Evolutionary conservation across 92 coral and sea anemone species (phyloP).

Genomic region (Parazoanthus darwini): DNA sequence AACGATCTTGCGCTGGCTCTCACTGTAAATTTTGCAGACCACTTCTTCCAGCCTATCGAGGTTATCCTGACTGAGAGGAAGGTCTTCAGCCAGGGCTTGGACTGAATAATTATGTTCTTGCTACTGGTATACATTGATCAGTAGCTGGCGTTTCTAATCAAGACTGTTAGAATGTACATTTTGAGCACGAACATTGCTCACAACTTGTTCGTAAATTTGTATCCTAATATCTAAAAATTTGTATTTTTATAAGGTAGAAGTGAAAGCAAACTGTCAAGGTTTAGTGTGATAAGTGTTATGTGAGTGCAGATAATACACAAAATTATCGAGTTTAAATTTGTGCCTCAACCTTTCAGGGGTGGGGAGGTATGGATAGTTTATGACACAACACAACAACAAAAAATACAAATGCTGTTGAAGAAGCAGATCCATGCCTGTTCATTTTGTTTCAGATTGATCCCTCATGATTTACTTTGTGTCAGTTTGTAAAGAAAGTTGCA

Average conservation of each 20-base stretch:
- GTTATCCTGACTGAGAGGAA: constrained; percentile 16
- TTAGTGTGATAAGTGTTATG: constrained; percentile 11
- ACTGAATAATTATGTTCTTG: constrained; percentile 16
- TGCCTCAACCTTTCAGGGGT: too few relatives aligned
- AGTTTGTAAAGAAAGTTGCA: too few relatives aligned
- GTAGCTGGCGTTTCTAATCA: not conserved
- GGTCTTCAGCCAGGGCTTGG: constrained; percentile 14
- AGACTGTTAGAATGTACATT: constrained; percentile 3
- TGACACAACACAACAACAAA: too few relatives aligned
- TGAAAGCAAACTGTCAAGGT: constrained; percentile 9
- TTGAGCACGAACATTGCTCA: constrained; percentile 9
- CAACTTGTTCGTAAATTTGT: not conserved
- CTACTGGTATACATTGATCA: not conserved
- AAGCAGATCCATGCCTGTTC: too few relatives aligned
- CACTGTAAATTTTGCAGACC: constrained; percentile 48
- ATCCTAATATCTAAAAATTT: not conserved
- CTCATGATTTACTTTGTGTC: too few relatives aligned
- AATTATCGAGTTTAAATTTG: too few relatives aligned
- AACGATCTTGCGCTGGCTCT: constrained; percentile 35
- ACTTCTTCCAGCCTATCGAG: constrained; percentile 41
- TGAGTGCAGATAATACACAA: constrained; percentile 20
- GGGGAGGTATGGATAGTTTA: too few relatives aligned
- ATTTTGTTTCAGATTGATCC: too few relatives aligned
- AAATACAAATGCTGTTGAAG: too few relatives aligned
- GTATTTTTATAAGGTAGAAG: constrained; percentile 17